phyloP scores from a whole-genome alignment of 2,797 vertebrate genomes.

The Sebastes kiyomatsui region DNA sequence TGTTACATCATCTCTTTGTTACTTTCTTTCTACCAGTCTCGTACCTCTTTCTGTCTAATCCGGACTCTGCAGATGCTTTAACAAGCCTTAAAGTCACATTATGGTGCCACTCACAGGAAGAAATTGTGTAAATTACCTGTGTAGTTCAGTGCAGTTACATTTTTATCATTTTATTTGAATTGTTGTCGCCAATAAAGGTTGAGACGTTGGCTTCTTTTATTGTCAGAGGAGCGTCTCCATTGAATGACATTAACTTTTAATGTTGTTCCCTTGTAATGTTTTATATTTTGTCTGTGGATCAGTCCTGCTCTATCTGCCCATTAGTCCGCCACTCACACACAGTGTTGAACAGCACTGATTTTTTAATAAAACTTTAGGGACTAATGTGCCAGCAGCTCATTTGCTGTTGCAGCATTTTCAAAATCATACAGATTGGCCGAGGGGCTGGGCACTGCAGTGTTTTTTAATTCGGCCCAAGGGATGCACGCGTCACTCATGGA shows the following conservation, averaged over 20 bases:
- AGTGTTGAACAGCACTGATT: background rate
- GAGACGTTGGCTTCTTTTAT: background rate
- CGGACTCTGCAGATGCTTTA: background rate
- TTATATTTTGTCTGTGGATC: background rate
- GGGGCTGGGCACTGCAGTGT: background rate
- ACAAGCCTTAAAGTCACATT: background rate
- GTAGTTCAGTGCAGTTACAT: background rate
- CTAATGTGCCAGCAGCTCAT: background rate
- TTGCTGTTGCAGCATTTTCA: conserved; percentile 7
- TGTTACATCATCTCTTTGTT: background rate
- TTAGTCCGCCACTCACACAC: background rate
- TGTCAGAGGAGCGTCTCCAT: background rate
- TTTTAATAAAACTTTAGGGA: conserved; percentile 30
- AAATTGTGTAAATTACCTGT: background rate
- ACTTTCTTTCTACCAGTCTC: background rate
- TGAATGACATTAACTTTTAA: background rate
- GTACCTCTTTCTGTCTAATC: background rate
- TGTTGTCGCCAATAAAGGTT: background rate
- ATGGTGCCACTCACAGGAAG: background rate
- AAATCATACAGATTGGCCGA: background rate
- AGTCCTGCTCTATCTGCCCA: background rate
- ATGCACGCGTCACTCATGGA: background rate
- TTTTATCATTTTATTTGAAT: background rate
- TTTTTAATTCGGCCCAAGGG: conserved; percentile 26
- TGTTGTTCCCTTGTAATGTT: background rate